Evolutionary conservation across 1,140 invertebrate species (phyloP), one percentile per base, ranked within the genome.

Genomic region (Cryptotermes secundus): DNA sequence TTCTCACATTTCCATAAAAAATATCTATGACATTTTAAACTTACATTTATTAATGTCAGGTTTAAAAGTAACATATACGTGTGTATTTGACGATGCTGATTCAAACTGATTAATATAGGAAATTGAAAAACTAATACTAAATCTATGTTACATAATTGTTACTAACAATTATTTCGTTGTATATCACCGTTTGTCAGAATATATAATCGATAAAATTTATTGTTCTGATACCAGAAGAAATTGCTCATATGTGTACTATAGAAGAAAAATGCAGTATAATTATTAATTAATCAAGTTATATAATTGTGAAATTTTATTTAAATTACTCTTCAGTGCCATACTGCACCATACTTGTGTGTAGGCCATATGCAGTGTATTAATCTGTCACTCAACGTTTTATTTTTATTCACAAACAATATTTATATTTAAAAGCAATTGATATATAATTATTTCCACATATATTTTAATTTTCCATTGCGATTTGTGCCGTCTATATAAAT

Each of bases 211-310:
- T 72, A 53, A 31, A 82, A 42, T 31, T 82, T 42, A 83, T 49
- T 83, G 38, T 84, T 81, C 79, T 81, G 81, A 85, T 79, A 83
- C 85, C 85, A 83, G 85, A 85, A 85, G 80, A 81, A 83, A 80
- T 85, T 85, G 85, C 85, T 85, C 85, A 85, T 79, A 31, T 81
- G 35, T 85, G 85, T 85, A 85, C 79, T 83, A 85, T 85, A 85
- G 85, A 83, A 79, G n/a, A 83, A 79, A n/a, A 38, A 19, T n/a
- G 10, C 35, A 49, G 45, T 49, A 49, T 49, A 49, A 49, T 22
- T 49, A 49, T 49, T 49, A 49, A 16, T 49, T 49, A 49, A 72
- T n/a, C 59, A 72, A 31, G 26, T 72, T 72, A 72, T n/a, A n/a
- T 72, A 7, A 72, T 72, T 72, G 59, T 31, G 7, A 72, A 72